Evolutionary conservation across 2,113 vertebrate species (phyloP), one percentile per base, ranked within the genome.

Genomic region (Archilochus colubris): DNA sequence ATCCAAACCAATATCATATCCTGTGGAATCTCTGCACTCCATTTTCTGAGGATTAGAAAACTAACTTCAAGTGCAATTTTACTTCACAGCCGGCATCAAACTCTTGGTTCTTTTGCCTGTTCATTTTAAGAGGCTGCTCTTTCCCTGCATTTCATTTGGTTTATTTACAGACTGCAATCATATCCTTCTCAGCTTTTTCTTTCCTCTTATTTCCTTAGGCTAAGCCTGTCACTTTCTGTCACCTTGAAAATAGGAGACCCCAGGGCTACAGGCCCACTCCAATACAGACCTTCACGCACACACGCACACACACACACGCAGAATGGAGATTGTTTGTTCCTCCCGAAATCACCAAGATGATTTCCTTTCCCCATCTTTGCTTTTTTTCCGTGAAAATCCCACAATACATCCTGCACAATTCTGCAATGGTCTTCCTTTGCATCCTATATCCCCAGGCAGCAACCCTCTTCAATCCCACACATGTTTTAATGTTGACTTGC

Each of bases 241-340:
- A 33, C 3, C 20, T 40, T 33, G 58, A 9, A 59, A 22, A 50
- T 25, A n/a, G 20, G 6, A 87, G 6, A 5, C 21, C 40, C 12
- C 20, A 46, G 7, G 17, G 17, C 28, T 14, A 53, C 9, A 55
- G 28, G 36, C 25, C 14, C 12, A 40, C 33, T 80, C 16, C 43
- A 25, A 23, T 15, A 55, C 24, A 38, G 33, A 44, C 9, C 6
- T 74, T 50, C 66, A 38, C 36, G 10, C 36, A 22, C 22, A 55
- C 9, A 17, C 5, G 4, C 12, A 48, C 46, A 48, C 18, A 48
- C 10, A 3, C 4, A 7, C 1, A 66, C 58, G 17, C 0, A 10
- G 22, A 59, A 40, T 11, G 8, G 8, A 58, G 6, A 38, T 44
- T 78, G 6, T n/a, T 38, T 77, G 1, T 63, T 82, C 17, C 30